Conservation (phyloP, 2,113 vertebrate genomes). For the Cephalophus harveyi region DNA sequence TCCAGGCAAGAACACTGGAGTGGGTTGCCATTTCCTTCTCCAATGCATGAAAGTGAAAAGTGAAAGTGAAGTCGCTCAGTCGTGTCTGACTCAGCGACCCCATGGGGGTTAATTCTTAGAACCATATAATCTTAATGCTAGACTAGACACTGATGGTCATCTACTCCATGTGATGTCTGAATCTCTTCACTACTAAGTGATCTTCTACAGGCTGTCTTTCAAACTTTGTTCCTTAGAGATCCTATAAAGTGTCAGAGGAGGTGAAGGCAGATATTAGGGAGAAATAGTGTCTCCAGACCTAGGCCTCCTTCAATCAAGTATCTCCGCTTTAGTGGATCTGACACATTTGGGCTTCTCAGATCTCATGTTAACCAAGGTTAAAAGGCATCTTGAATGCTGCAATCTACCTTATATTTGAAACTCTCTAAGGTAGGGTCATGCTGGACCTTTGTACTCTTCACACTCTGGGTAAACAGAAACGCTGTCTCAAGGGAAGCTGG, state of each 20-base stretch:
- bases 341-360: neutral
- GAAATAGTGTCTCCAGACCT: neutral
- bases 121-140: neutral
- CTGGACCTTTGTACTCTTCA: conserved; percentile 77
- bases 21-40: too few relatives aligned
- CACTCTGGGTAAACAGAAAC: conserved; percentile 80
- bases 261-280: neutral
- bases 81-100: too few relatives aligned
- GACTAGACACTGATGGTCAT: neutral
- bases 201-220: neutral
- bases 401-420: neutral
- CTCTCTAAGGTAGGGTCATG: neutral
- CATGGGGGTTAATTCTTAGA: neutral
- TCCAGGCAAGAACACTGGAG: too few relatives aligned
- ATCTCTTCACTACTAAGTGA: neutral
- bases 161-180: neutral
- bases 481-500: neutral
- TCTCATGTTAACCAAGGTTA: neutral
- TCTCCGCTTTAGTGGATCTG: neutral
- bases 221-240: neutral
- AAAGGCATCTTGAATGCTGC: neutral
- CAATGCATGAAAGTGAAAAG: too few relatives aligned
- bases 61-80: too few relatives aligned
- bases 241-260: neutral
- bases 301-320: neutral